Percentiles rank a stretch among this genome's conserved stretches.
Evolutionary conservation across 2,797 vertebrate species (phyloP).

Genomic region (Liasis olivaceus): DNA sequence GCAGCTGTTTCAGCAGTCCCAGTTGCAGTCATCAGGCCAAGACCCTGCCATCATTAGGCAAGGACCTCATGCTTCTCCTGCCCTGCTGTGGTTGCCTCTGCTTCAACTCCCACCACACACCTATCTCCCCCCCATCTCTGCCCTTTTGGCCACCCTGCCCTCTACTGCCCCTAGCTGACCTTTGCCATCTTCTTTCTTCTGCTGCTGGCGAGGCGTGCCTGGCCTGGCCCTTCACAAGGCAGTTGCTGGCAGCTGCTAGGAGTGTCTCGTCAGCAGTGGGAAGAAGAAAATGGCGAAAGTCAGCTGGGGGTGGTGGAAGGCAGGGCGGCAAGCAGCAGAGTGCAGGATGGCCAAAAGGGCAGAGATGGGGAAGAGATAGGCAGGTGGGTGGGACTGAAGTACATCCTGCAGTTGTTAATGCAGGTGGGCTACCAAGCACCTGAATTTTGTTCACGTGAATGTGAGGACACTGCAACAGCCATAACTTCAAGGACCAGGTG

Average conservation of each 20-base stretch:
- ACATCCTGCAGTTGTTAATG: not conserved
- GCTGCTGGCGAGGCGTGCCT: not conserved
- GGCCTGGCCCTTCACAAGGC: not conserved
- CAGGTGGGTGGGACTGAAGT: not conserved
- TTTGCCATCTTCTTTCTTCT: not conserved
- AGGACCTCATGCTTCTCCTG: not conserved
- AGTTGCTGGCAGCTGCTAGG: not conserved
- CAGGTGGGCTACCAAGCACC: not conserved
- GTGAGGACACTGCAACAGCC: not conserved
- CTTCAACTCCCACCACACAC: not conserved
- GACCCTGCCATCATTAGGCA: not conserved
- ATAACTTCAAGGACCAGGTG: not conserved
- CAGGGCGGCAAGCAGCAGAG: not conserved
- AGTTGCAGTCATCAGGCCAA: not conserved
- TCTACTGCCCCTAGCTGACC: not conserved
- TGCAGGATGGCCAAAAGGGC: not conserved
- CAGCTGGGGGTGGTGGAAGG: not conserved
- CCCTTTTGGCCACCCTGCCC: not conserved
- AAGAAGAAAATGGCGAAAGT: not conserved
- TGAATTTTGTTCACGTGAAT: not conserved
- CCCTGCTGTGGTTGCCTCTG: not conserved
- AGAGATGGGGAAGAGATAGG: not conserved
- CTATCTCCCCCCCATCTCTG: not conserved
- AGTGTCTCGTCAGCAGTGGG: not conserved
- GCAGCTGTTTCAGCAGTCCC: not conserved